Base-by-base conservation (phyloP, 2,888 invertebrate species). In the Trissolcus japonicus region DNA sequence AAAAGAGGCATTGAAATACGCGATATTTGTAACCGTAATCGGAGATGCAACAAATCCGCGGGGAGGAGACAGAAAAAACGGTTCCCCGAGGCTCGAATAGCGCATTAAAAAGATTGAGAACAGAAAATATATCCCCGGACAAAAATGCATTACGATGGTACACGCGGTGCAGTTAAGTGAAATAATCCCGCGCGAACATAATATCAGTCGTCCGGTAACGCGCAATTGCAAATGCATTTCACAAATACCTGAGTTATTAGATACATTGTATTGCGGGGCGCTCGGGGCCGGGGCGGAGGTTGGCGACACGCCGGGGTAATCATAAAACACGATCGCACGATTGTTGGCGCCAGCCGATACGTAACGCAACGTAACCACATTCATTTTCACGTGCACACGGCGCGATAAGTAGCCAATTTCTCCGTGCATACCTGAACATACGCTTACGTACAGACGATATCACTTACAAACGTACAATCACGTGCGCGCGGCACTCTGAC, bases 321-420 rank as follows among this genome's bases (percentile, higher is more conserved):
- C 81, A 66, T 73, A 78, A 79, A 80, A 82, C 79, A 76, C 76
- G 80, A 81, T 82, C 80, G 78, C 79, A 78, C 76, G 80, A 81
- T 82, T 78, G 79, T 73, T 80, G 80, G 79, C 80, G 80, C 80
- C 81, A 78, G 75, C 54, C 68, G 73, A 80, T 76, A 79, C 79
- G 78, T 78, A 80, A 80, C 76, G 76, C 71, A 79, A 79, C 79
- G 78, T 76, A 78, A 72, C 77, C 75, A 56, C 78, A 78, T 74
- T 74, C 65, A 74, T 78, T 78, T 78, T 78, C 78, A 62, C 77
- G 68, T 73, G 65, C 59, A 61, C 69, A 66, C 62, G 17, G 62
- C 46, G 75, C 69, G 73, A 77, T 77, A 72, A 77, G 66, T 71
- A 72, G 72, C 72, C 76, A 77, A 71, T 72, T 77, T 77, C 67